Base-by-base conservation (phyloP, 2,113 vertebrate genomes). In the Pelobates fuscus region DNA sequence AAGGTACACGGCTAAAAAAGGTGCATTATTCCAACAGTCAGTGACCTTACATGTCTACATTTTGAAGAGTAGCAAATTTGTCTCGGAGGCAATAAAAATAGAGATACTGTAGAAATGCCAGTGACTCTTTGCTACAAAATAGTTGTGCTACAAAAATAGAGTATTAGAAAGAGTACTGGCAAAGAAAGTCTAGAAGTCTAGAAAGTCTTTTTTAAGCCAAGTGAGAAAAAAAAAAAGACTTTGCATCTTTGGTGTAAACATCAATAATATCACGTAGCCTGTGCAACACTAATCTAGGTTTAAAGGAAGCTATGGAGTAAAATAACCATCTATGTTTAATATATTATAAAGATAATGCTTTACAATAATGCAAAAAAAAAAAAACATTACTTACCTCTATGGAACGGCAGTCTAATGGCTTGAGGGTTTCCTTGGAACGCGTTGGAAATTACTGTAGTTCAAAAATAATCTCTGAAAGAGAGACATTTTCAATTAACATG, bases 151-250 rank as follows among this genome's bases (percentile, higher is more conserved):
- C 81, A 77, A 85, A 85, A 88, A 87, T 84, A 85, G 86, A 79
- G 80, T 83, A 83, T 83, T 88, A 77, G 82, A 84, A 80, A 82
- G 81, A 82, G 75, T n/a, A n/a, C n/a, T n/a, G n/a, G 81, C 84
- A 83, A 81, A 84, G 83, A 80, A 82, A 78, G 86, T 82, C 81
- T 83, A 81, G 80, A 79, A 80, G 73, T 86, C 81, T 83, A 82
- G 85, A 83, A 81, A 84, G 80, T 79, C 80, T 69, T 79, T 32
- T 73, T 32, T 0, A 78, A 81, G 85, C 84, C 83, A 87, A 83
- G 70, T 78, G 59, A 71, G 59, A 71, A 46, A 49, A n/a, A n/a
- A n/a, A n/a, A n/a, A n/a, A n/a, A n/a, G n/a, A n/a, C n/a, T n/a
- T n/a, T n/a, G n/a, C n/a, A n/a, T n/a, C 23, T 27, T 32, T 2